Percentiles rank a stretch among this genome's conserved stretches.
Evolutionary conservation across 1,140 invertebrate genomes (phyloP).

Genomic region (Leptestheria dahalacensis): DNA sequence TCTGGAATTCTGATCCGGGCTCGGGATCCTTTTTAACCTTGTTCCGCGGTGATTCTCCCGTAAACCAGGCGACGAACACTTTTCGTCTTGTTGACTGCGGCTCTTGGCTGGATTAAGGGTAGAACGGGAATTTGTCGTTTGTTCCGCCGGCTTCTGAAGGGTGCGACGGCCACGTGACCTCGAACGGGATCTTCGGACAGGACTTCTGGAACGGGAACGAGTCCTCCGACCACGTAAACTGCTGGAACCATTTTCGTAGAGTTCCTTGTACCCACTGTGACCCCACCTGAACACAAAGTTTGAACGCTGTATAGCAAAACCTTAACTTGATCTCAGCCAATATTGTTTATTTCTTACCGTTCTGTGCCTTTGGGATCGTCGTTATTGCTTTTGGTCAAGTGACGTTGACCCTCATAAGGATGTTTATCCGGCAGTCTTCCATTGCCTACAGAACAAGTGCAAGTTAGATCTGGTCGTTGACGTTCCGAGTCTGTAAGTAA

Average conservation of each 20-base stretch:
- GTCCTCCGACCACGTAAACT: conserved; percentile 15
- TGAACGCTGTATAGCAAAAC: too few relatives aligned
- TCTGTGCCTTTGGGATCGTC: background rate
- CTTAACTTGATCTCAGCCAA: too few relatives aligned
- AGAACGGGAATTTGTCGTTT: background rate
- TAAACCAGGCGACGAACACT: too few relatives aligned
- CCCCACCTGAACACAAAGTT: too few relatives aligned
- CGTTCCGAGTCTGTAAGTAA: too few relatives aligned
- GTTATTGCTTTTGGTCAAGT: background rate
- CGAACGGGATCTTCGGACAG: conserved; percentile 6
- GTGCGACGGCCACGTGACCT: background rate
- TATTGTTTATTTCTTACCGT: too few relatives aligned
- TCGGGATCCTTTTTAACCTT: background rate
- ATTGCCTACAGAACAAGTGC: too few relatives aligned
- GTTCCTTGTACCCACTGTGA: conserved; percentile 28
- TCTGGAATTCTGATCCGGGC: background rate
- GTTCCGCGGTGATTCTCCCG: background rate
- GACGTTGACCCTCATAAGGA: background rate
- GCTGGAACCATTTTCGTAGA: conserved; percentile 28
- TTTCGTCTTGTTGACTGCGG: too few relatives aligned
- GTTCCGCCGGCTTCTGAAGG: background rate
- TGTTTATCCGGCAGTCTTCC: background rate
- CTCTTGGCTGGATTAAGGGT: too few relatives aligned
- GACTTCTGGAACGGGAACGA: conserved; percentile 1
- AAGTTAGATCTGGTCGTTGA: too few relatives aligned